A percentile compares a stretch with the other conserved stretches of the same genome.
Evolutionary conservation across 2,888 invertebrate species (phyloP).

Genomic region (Heliothis peltigera): DNA sequence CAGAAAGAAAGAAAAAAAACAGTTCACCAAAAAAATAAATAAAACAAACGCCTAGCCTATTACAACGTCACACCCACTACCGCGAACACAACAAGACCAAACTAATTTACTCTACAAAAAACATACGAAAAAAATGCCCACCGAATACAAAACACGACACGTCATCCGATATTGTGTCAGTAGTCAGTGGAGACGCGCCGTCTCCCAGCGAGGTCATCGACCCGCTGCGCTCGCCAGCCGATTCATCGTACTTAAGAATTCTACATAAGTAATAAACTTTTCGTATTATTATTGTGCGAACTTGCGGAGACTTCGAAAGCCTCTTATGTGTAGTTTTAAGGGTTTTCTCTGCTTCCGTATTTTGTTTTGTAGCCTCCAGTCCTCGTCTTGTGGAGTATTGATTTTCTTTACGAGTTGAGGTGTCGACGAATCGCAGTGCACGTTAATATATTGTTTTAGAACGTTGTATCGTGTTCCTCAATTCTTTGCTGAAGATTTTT

Average conservation of each 20-base stretch:
- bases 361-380: conserved; percentile 1
- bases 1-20: neutral
- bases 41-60: conserved; percentile 2
- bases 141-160: conserved; percentile 45
- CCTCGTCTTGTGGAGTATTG: conserved; percentile 45
- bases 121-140: conserved; percentile 3
- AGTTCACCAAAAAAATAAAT: conserved; percentile 5
- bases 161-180: conserved; percentile 37
- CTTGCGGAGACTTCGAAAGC: conserved; percentile 40
- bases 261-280: conserved; percentile 63
- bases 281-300: conserved; percentile 59
- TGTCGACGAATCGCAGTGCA: conserved; percentile 39
- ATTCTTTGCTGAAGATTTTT: neutral
- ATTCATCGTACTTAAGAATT: conserved; percentile 63
- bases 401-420: conserved; percentile 48
- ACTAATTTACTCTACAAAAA: conserved; percentile 19
- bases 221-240: conserved; percentile 58
- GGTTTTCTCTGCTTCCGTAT: conserved; percentile 44
- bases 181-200: conserved; percentile 61
- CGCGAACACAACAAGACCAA: conserved; percentile 22
- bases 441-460: conserved; percentile 36
- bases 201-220: conserved; percentile 66
- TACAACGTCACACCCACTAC: conserved; percentile 17
- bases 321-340: conserved; percentile 44
- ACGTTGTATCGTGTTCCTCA: conserved; percentile 5